phyloP scores from a whole-genome alignment of 2,888 invertebrate species.

The Dilophus febrilis region DNA sequence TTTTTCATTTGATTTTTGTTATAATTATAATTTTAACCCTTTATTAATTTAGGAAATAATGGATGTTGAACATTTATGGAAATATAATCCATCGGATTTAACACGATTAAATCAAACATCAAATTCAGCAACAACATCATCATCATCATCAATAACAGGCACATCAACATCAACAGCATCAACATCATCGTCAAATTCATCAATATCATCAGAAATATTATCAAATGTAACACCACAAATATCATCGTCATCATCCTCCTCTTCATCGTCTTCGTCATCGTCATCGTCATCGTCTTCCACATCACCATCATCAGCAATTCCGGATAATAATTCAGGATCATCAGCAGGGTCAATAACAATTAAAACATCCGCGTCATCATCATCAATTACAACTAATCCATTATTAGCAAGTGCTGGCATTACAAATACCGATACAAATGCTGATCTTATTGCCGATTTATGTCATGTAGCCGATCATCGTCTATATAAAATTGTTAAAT shows the following conservation, averaged over 20 bases:
- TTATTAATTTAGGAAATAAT: conserved; percentile 59
- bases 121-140: conserved; percentile 19
- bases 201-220: conserved; percentile 1
- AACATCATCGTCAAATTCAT: conserved; percentile 5
- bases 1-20: background rate
- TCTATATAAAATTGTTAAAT: conserved; percentile 92
- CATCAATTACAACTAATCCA: conserved; percentile 33
- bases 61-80: conserved; percentile 92
- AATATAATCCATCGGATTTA: conserved; percentile 73
- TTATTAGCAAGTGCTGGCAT: conserved; percentile 36
- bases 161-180: conserved; percentile 15
- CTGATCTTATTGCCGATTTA: conserved; percentile 73
- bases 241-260: conserved; percentile 2
- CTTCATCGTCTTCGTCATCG: conserved; percentile 4
- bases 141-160: background rate
- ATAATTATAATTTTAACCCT: conserved; percentile 1
- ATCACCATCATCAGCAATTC: background rate
- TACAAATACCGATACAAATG: conserved; percentile 45
- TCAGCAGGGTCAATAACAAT: conserved; percentile 8
- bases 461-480: conserved; percentile 91
- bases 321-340: conserved; percentile 5
- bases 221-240: too few relatives aligned
- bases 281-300: conserved; percentile 3
- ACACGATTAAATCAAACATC: conserved; percentile 39
- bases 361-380: conserved; percentile 15